Conservation (phyloP, 2,113 vertebrate species). For the Chamaea fasciata region DNA sequence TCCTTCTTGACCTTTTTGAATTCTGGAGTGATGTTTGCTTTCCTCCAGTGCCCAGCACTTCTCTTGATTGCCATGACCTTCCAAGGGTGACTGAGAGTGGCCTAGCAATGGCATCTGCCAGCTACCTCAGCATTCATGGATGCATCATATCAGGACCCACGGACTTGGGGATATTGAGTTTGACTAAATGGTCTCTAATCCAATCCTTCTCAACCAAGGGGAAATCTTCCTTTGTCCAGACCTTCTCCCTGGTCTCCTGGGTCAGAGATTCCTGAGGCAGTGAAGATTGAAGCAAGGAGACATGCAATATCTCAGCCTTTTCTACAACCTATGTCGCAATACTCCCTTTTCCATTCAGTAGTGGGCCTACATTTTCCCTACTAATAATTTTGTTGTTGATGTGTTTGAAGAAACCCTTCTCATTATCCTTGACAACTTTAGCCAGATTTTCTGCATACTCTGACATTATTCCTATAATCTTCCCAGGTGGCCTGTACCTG, state of each 20-base stretch:
- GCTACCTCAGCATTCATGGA: neutral
- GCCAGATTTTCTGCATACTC: neutral
- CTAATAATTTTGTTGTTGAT: neutral
- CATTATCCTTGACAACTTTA: neutral
- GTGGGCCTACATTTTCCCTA: neutral
- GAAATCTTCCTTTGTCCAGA: neutral
- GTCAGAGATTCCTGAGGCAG: neutral
- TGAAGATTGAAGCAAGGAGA: neutral
- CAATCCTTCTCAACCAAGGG: neutral
- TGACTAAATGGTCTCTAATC: neutral
- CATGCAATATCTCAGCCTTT: neutral
- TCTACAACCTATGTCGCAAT: neutral
- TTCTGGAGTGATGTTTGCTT: neutral
- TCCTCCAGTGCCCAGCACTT: neutral
- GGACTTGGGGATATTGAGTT: neutral
- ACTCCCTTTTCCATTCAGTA: neutral
- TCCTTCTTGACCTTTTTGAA: neutral
- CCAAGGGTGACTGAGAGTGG: neutral
- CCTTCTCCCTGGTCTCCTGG: neutral
- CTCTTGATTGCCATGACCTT: neutral
- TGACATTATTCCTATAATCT: neutral
- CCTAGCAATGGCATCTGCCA: neutral
- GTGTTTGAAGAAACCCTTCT: neutral
- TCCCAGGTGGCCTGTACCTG: neutral
- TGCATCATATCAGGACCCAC: neutral